Conservation (phyloP, 1,140 invertebrate species). For the Drosophila subobscura region DNA sequence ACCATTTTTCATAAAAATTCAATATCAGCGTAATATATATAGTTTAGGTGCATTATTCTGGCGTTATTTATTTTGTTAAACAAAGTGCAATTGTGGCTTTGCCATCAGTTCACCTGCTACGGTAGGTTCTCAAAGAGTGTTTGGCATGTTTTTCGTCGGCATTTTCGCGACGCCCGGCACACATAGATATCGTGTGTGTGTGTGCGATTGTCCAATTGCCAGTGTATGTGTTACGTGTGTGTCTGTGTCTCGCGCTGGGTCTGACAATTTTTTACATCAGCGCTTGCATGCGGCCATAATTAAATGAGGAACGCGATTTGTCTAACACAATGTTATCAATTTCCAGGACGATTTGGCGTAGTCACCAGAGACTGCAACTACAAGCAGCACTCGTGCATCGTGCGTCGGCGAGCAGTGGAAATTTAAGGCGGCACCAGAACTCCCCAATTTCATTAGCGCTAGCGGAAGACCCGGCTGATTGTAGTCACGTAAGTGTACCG, state of each 20-base stretch:
- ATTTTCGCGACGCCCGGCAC: slow-evolving; percentile 76
- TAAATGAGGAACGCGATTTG: slow-evolving; percentile 7
- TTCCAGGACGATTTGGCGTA: slow-evolving; percentile 71
- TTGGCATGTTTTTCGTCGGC: slow-evolving; percentile 45
- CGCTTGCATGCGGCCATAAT: slow-evolving; percentile 25
- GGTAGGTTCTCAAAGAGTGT: slow-evolving; percentile 18
- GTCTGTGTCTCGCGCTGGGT: slow-evolving; percentile 61
- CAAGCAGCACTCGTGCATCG: slow-evolving; percentile 35
- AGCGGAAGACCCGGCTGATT: slow-evolving; percentile 49
- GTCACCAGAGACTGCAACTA: slow-evolving; percentile 56
- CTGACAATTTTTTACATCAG: slow-evolving; percentile 40
- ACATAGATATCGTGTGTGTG: slow-evolving; percentile 20
- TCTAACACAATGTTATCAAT: slow-evolving; percentile 67
- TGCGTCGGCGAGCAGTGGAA: slow-evolving; percentile 4
- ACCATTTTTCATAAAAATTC: slow-evolving; percentile 34
- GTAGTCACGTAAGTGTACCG: slow-evolving; percentile 73
- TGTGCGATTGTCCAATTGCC: slow-evolving; percentile 15
- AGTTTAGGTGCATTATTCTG: neutral
- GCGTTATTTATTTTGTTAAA: neutral
- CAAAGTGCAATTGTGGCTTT: slow-evolving; percentile 28
- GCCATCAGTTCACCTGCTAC: slow-evolving; percentile 10
- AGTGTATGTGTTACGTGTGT: slow-evolving; percentile 5
- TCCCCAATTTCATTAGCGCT: slow-evolving; percentile 26
- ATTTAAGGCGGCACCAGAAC: slow-evolving; percentile 27
- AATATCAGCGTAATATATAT: neutral